Base-by-base conservation (phyloP, 2,888 invertebrate genomes). In the Melolontha melolontha region DNA sequence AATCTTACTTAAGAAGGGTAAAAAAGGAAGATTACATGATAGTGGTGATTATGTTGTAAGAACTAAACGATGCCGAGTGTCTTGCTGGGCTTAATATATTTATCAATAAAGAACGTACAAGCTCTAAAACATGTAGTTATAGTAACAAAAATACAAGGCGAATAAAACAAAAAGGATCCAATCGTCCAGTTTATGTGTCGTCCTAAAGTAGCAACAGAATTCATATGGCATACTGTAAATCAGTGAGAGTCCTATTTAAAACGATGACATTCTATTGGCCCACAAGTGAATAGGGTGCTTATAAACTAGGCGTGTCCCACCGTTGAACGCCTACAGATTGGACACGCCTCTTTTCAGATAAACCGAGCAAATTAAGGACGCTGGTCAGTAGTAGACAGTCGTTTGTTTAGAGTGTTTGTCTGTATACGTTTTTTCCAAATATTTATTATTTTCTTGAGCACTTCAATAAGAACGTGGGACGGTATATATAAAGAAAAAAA, bases 21-120 rank as follows among this genome's bases (percentile, higher is more conserved):
- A 34, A 34, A 34, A 34, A 34, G 8, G 10, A 34, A 34, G 34
- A 34, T 14, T 17, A 49, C 22, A 16, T 1, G 22, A 49, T 17
- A 17, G 17, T 49, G 22, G 49, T 49, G 22, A 49, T 49, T 49
- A 49, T 22, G 49, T n/a, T 11, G 22, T 49, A 16, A 49, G 49
- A 22, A 8, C 49, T 49, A 49, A 17, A 49, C 22, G 11, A 49
- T 49, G 22, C 49, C 22, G 8, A 49, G 22, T 22, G 22, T 49
- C 49, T 22, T 8, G 49, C 49, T 22, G 49, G 1, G 49, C 16
- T 11, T 49, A 49, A 49, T 17, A 47, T 47, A 55, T 80, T 79
- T 76, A 79, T 77, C 79, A 79, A 79, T 80, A 82, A 81, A 81
- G 79, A 79, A 79, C 62, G 79, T 81, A 81, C 82, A 81, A 81